These are phyloP conservation scores for Parapsyche elsis DNA, from an alignment of 1,140 invertebrate genomes.

Conservation along the genomic window DNA sequence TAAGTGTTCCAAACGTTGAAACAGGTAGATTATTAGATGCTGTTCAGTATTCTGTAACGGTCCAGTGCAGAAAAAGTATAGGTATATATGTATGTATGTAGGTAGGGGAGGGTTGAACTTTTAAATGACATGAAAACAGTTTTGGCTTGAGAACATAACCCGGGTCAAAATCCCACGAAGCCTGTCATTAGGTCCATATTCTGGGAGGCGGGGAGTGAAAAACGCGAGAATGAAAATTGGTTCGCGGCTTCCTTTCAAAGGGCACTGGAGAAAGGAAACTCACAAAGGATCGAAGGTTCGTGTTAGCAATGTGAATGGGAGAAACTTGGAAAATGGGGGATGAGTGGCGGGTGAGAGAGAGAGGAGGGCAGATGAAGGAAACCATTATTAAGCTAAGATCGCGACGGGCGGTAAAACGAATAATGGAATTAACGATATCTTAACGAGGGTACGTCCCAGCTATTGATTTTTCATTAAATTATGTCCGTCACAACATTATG, in stretches of 20 bases:
- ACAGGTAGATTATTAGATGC: slow-evolving; percentile 4
- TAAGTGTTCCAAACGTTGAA: not conserved
- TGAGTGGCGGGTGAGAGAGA: not conserved
- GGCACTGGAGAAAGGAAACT: slow-evolving; percentile 15
- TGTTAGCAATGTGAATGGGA: slow-evolving; percentile 19
- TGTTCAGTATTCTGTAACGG: slow-evolving; percentile 31
- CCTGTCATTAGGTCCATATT: slow-evolving; percentile 51
- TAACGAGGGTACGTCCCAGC: slow-evolving; percentile 34
- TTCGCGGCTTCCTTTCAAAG: slow-evolving; percentile 44
- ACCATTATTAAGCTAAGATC: slow-evolving; percentile 46
- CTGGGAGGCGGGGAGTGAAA: not conserved
- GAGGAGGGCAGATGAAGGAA: slow-evolving; percentile 32
- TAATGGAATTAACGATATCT: slow-evolving; percentile 51
- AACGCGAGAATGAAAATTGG: slow-evolving; percentile 50
- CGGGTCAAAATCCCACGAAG: slow-evolving; percentile 44
- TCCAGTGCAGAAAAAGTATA: slow-evolving; percentile 13
- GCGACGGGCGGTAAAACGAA: slow-evolving; percentile 37
- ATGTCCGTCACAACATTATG: slow-evolving; percentile 23
- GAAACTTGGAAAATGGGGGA: not conserved
- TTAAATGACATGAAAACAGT: slow-evolving; percentile 47
- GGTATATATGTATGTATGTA: no score
- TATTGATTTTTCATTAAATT: slow-evolving; percentile 39
- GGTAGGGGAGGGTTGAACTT: slow-evolving; percentile 18
- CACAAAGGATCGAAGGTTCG: slow-evolving; percentile 35
- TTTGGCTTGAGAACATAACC: slow-evolving; percentile 23